These are phyloP conservation scores for Lepidurus arcticus DNA, from an alignment of 1,140 invertebrate genomes.

Conservation along the genomic window DNA sequence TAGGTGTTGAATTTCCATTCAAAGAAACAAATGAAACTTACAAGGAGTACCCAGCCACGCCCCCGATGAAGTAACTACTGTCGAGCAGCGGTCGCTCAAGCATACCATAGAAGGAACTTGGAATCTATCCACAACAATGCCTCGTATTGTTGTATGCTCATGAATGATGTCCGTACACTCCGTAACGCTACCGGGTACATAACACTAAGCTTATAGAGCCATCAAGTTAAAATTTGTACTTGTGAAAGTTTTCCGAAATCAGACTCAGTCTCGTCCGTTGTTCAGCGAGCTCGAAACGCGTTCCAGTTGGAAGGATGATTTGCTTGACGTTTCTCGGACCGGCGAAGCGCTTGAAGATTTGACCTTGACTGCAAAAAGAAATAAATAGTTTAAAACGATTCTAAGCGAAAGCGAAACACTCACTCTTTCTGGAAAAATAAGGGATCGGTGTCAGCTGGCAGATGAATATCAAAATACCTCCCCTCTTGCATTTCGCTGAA, in stretches of 20 bases:
- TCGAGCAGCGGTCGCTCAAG: background rate
- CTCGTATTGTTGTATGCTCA: slow-evolving; percentile 26
- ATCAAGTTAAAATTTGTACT: background rate
- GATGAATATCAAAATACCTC: background rate
- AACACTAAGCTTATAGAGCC: background rate
- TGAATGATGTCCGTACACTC: slow-evolving; percentile 25
- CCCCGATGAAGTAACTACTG: background rate
- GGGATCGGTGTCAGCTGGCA: background rate
- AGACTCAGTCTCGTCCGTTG: slow-evolving; percentile 3
- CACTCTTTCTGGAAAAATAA: background rate
- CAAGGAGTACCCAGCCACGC: slow-evolving; percentile 30
- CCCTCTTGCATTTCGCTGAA: background rate
- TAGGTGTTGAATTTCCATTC: background rate
- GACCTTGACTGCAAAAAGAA: background rate
- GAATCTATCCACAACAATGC: slow-evolving; percentile 29
- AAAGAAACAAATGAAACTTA: background rate
- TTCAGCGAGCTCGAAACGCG: background rate
- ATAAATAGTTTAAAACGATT: background rate
- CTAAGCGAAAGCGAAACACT: background rate
- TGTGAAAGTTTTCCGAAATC: slow-evolving; percentile 7
- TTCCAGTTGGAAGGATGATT: background rate
- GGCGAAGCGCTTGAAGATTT: background rate
- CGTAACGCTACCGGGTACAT: slow-evolving; percentile 1
- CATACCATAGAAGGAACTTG: background rate
- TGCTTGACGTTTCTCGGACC: background rate